Evolutionary conservation across 2,113 vertebrate genomes (phyloP).

Genomic region (Pelusios castaneus): DNA sequence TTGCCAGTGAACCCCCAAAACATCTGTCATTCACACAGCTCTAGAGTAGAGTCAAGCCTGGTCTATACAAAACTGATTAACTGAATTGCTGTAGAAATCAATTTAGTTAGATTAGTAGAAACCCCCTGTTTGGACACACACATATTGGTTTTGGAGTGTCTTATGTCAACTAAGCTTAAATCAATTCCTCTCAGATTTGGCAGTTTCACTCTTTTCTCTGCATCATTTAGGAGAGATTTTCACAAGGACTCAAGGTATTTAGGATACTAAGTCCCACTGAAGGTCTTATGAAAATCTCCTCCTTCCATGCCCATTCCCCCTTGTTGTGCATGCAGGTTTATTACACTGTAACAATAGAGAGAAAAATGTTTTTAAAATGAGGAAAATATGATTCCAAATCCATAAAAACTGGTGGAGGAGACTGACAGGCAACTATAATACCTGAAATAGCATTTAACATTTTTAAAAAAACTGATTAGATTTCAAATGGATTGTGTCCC

Average conservation of each 20-base stretch:
- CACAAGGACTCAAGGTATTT: neutral
- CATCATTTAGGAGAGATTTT: neutral
- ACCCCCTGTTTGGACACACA: neutral
- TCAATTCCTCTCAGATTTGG: neutral
- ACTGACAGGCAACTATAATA: neutral
- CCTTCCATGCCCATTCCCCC: neutral
- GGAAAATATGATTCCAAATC: neutral
- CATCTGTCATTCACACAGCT: neutral
- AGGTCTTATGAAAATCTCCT: neutral
- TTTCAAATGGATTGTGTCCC: neutral
- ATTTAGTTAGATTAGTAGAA: neutral
- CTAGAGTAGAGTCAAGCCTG: neutral
- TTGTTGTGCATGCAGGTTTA: fast-evolving
- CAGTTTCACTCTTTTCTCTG: neutral
- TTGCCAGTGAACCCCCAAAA: neutral
- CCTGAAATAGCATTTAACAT: neutral
- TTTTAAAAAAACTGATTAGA: neutral
- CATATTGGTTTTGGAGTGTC: neutral
- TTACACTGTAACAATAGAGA: neutral
- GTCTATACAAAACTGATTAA: neutral
- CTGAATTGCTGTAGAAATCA: neutral
- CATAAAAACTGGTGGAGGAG: neutral
- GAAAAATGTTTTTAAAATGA: neutral
- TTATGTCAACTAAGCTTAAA: neutral
- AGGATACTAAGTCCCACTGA: neutral